These are phyloP conservation scores for Brachypodius melanocephalos DNA, from an alignment of 2,113 vertebrate species.

Conservation along the genomic window DNA sequence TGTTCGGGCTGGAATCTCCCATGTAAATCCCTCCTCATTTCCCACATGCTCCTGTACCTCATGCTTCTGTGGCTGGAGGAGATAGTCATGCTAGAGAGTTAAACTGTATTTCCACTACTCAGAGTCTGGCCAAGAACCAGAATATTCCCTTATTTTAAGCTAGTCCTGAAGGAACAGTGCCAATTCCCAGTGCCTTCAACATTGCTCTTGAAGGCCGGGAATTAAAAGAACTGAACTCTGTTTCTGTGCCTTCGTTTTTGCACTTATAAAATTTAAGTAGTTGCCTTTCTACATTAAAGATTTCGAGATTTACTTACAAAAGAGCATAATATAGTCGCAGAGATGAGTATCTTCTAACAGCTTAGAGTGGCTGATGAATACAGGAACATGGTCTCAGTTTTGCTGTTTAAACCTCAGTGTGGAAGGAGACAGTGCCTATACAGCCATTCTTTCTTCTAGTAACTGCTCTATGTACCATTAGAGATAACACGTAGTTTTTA, in stretches of 20 bases:
- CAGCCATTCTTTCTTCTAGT: background rate
- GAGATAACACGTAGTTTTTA: background rate
- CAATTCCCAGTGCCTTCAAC: background rate
- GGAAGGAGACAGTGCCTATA: background rate
- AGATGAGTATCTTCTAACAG: background rate
- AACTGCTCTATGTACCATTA: background rate
- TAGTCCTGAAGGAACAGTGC: slow-evolving; percentile 5
- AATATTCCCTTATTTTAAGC: slow-evolving; percentile 37
- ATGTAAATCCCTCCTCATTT: slow-evolving; percentile 19
- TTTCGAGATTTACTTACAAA: background rate
- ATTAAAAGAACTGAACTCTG: background rate
- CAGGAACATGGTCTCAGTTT: background rate
- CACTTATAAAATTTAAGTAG: background rate
- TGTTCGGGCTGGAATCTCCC: background rate
- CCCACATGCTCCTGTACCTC: background rate
- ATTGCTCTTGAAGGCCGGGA: background rate
- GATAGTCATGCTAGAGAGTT: background rate
- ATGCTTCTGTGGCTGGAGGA: background rate
- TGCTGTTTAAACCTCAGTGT: background rate
- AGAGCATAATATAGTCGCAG: background rate
- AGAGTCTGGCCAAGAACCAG: background rate
- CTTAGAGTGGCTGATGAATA: background rate
- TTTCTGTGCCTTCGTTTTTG: background rate
- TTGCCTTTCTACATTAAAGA: background rate
- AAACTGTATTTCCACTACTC: background rate